Base-by-base conservation (phyloP, 2,113 vertebrate species). In the Zosterops borbonicus region DNA sequence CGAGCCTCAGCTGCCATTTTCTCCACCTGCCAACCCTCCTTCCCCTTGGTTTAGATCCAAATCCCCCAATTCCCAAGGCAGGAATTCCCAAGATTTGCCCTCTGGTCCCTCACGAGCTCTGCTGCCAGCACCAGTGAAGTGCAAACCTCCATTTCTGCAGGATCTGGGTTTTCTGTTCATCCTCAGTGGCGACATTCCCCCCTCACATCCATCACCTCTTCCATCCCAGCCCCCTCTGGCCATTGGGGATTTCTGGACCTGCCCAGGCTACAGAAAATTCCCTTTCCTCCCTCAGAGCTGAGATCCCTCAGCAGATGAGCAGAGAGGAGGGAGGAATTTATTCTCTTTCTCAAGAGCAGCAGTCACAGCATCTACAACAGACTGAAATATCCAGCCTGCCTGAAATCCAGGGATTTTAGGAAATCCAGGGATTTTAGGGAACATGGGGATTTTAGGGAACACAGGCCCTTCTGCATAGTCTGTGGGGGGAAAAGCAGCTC, bases 111-210 rank as follows among this genome's bases (percentile, higher is more conserved):
- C 56, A 1, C 3, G 3, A 52, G 1, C 27, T 44, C 33, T 22
- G 22, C 52, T 59, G 69, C 53, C 73, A 52, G 27, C 46, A 8
- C 0, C 29, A 11, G 20, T 17, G 47, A 4, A 6, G 39, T 44
- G 25, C 75, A 71, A 3, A 71, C 58, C 65, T 79, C 44, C 29
- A 1, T 12, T 22, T 5, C 49, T 62, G 58, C 74, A 55, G 39
- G 28, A 2, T 12, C 28, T 20, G 14, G 24, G 27, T 2, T 27
- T 15, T n/a, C 28, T 39, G 17, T 14, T 9, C 3, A 4, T 7
- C 21, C 41, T 41, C 64, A 2, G 20, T 3, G 58, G 5, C 17
- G 18, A 12, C 7, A 7, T 47, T 39, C 39, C 60, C 41, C 12
- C 21, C 13, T 46, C 22, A 18, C 12, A 39, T 2, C 42, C 25